Conservation (phyloP, 2,888 invertebrate species). For the Halictus quadricinctus region DNA sequence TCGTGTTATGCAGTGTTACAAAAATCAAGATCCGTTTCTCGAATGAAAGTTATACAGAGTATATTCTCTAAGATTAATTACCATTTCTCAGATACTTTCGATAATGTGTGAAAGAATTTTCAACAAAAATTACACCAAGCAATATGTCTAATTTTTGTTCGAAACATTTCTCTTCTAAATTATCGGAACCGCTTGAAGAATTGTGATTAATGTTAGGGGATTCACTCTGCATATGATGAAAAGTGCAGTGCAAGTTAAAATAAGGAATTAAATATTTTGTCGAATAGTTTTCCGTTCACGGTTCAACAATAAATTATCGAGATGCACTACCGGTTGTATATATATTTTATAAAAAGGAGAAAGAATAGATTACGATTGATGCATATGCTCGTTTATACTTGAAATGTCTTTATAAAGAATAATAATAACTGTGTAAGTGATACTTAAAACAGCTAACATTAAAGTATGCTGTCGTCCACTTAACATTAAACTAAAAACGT, state of each 20-base stretch:
- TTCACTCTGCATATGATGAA: constrained; percentile 17
- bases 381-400: constrained; percentile 56
- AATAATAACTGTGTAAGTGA: constrained; percentile 39
- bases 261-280: constrained; percentile 20
- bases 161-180: neutral
- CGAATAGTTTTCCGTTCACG: constrained; percentile 32
- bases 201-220: neutral
- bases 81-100: neutral
- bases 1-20: constrained; percentile 34
- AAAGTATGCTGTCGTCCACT: constrained; percentile 31
- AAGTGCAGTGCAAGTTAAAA: constrained; percentile 11
- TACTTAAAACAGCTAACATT: constrained; percentile 38
- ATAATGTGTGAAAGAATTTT: neutral
- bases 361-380: constrained; percentile 35
- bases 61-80: neutral
- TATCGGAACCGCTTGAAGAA: neutral
- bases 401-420: constrained; percentile 45
- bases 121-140: neutral
- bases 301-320: constrained; percentile 31
- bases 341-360: constrained; percentile 58
- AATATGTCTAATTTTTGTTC: neutral
- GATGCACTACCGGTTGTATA: constrained; percentile 50
- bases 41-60: constrained; percentile 22
- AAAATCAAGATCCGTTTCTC: constrained; percentile 46
- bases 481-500: neutral